Conservation (phyloP, 64 coral and sea anemone genomes). For the Anthopleura sola region DNA sequence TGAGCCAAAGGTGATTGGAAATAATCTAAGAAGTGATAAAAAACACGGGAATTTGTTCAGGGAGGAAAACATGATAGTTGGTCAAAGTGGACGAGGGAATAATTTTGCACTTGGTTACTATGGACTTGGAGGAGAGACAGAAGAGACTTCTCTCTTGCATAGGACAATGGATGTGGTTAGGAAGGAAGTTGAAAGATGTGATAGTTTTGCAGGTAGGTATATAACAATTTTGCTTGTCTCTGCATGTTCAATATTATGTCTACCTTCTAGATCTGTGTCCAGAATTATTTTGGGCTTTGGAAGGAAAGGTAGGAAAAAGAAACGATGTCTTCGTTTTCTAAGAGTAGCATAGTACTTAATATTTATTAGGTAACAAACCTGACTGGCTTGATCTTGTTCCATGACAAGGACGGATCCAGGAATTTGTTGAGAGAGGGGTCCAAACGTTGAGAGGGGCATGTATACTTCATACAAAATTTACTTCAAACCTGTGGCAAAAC, state of each 20-base stretch:
- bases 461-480: too few relatives aligned
- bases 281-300: background rate
- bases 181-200: conserved; percentile 86
- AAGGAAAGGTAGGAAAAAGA: too few relatives aligned
- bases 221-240: background rate
- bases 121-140: conserved; percentile 36
- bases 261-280: too few relatives aligned
- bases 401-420: too few relatives aligned
- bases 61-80: conserved; percentile 54
- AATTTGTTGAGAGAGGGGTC: too few relatives aligned
- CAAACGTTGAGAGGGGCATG: too few relatives aligned
- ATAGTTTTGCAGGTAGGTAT: conserved; percentile 69
- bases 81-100: conserved; percentile 71
- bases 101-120: conserved; percentile 89
- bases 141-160: conserved; percentile 57
- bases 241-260: too few relatives aligned
- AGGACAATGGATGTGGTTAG: conserved; percentile 67
- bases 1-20: conserved; percentile 69
- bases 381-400: too few relatives aligned
- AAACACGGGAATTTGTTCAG: conserved; percentile 41
- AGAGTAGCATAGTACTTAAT: too few relatives aligned
- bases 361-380: too few relatives aligned
- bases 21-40: conserved; percentile 47
- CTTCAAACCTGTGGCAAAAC: too few relatives aligned
- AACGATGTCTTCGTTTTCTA: too few relatives aligned